Conservation (phyloP, 2,888 invertebrate genomes). For the Aphrophora alni region DNA sequence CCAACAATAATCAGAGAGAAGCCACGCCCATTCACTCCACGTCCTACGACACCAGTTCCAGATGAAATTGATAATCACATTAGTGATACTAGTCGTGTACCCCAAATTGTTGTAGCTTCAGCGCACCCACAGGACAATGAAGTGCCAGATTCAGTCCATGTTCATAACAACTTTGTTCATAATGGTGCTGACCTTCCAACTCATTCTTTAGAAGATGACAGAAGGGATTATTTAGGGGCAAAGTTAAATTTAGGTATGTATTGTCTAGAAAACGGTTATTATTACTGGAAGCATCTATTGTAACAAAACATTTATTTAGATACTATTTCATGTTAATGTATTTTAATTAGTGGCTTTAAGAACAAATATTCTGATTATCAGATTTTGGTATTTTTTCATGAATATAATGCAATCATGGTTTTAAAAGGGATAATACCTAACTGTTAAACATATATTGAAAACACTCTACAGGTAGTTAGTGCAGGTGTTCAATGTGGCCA, state of each 20-base stretch:
- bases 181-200: slow-evolving; percentile 63
- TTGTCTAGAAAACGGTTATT: no score
- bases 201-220: slow-evolving; percentile 67
- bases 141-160: slow-evolving; percentile 59
- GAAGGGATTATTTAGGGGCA: slow-evolving; percentile 59
- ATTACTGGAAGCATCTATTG: no score
- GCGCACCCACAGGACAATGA: slow-evolving; percentile 84
- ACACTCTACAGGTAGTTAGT: no score
- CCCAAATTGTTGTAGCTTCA: slow-evolving; percentile 57
- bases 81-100: slow-evolving; percentile 60
- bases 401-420: no score
- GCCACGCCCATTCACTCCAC: slow-evolving; percentile 54
- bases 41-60: slow-evolving; percentile 52
- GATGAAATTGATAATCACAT: slow-evolving; percentile 55
- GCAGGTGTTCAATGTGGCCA: no score
- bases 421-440: no score
- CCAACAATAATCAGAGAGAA: slow-evolving; percentile 49
- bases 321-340: no score
- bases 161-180: slow-evolving; percentile 57
- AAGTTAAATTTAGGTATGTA: slow-evolving; percentile 72
- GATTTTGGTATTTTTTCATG: no score
- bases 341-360: no score
- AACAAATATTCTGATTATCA: no score
- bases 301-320: no score
- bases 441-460: no score